These are phyloP conservation scores for Pararge aegeria DNA, from an alignment of 1,140 invertebrate genomes.

Conservation along the genomic window DNA sequence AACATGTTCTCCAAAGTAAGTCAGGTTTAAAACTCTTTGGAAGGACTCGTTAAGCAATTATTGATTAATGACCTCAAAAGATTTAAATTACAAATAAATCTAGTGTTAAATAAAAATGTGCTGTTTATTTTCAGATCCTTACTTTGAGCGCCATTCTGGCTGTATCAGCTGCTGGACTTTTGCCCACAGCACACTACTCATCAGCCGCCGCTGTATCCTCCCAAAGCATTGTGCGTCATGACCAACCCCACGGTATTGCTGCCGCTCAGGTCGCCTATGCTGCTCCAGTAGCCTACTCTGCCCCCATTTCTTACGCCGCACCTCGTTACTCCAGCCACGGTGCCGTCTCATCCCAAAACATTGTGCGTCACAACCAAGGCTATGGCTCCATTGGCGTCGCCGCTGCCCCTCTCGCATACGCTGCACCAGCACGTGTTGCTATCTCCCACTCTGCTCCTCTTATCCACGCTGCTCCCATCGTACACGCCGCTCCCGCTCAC, in stretches of 20 bases:
- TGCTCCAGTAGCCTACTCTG: background rate
- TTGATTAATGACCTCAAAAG: no score
- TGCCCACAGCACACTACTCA: slow-evolving; percentile 47
- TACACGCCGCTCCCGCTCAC: slow-evolving; percentile 62
- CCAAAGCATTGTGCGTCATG: slow-evolving; percentile 53
- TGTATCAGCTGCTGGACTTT: slow-evolving; percentile 50
- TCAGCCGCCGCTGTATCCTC: slow-evolving; percentile 47
- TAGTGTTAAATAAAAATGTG: no score
- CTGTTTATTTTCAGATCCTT: slow-evolving; percentile 46
- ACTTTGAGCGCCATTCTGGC: slow-evolving; percentile 53
- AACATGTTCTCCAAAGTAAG: slow-evolving; percentile 43
- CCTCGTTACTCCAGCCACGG: background rate
- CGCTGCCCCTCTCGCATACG: slow-evolving; percentile 42
- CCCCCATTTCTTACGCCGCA: background rate
- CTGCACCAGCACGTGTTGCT: slow-evolving; percentile 43
- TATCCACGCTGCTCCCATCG: slow-evolving; percentile 65
- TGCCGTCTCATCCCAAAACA: background rate
- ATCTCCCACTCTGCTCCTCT: background rate
- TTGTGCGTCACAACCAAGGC: background rate
- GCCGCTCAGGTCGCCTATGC: slow-evolving; percentile 31
- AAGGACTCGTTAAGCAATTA: background rate
- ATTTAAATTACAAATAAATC: no score
- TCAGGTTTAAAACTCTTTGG: background rate
- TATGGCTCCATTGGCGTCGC: slow-evolving; percentile 5
- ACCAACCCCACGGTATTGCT: slow-evolving; percentile 53